phyloP scores from a whole-genome alignment of 2,888 invertebrate species.

The Azorinus chamasolen region DNA sequence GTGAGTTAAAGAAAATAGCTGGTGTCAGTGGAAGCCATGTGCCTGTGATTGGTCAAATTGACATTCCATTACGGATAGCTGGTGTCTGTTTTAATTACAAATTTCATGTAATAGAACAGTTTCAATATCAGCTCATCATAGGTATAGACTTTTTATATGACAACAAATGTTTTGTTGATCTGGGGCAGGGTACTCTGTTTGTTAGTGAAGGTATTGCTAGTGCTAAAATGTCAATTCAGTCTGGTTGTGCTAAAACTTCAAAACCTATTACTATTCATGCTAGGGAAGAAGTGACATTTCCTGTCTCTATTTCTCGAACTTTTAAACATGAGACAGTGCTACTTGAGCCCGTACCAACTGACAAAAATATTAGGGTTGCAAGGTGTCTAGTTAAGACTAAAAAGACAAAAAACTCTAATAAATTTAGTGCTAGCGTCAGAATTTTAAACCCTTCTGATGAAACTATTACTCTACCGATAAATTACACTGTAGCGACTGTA shows the following conservation, averaged over 20 bases:
- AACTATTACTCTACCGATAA: constrained; percentile 5
- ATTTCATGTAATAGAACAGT: too few species aligned
- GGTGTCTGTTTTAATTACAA: background rate
- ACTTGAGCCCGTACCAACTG: background rate
- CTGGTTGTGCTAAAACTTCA: background rate
- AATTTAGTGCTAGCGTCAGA: background rate
- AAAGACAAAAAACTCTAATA: background rate
- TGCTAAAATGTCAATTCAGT: background rate
- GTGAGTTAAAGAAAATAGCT: background rate
- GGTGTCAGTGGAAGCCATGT: background rate
- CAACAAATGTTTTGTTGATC: too few species aligned
- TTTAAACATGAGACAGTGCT: background rate
- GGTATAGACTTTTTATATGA: constrained; percentile 11
- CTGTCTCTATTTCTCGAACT: background rate
- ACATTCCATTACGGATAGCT: background rate
- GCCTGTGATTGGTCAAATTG: background rate
- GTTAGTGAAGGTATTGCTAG: background rate
- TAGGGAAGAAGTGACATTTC: constrained; percentile 2
- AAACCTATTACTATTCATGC: background rate
- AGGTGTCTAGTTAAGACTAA: background rate
- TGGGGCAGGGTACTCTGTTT: background rate
- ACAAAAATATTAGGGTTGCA: background rate
- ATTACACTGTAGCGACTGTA: constrained; percentile 14
- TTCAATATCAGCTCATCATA: background rate
- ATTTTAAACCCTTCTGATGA: background rate